Evolutionary conservation across 2,113 vertebrate species (phyloP), one percentile per base, ranked within the genome.

Genomic region (Calonectris borealis): DNA sequence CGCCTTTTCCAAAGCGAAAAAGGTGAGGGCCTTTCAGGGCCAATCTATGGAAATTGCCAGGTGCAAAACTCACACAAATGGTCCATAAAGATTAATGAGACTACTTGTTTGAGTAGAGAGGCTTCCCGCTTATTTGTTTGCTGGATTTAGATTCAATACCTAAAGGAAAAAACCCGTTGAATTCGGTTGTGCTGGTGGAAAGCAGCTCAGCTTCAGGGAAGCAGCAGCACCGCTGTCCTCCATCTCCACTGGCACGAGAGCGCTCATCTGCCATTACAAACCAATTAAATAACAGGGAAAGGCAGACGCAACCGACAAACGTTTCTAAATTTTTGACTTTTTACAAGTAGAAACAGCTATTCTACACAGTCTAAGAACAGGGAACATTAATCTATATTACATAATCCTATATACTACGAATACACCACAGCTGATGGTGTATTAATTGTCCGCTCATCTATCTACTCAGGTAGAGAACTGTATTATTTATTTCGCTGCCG

Each of bases 401-500:
- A 15, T 12, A 78, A 51, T 6, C 14, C 40, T 5, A 19, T 2
- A 3, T 29, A 17, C 84, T 61, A 90, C 58, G 27, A 80, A 58
- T 22, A 71, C 60, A 70, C 86, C 76, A 38, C 72, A 68, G 94
- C 88, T 44, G 93, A 90, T n/a, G n/a, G 13, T 82, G 65, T 11
- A 94, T 96, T 94, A 82, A 93, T 10, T 81, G 73, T 14, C 51
- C 85, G 31, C 69, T 40, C 81, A 49, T n/a, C 61, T 11, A 69
- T 40, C 54, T 51, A 10, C 76, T 62, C 42, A 20, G 75, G 73
- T 26, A 52, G 31, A 79, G 72, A 36, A 16, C 92, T 76, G 91
- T 69, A 60, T 98, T 97, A 97, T 98, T 98, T 97, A 97, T 98
- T 92, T 97, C 49, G 13, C 92, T n/a, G 91, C 94, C 51, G 40